These are phyloP conservation scores for Bradypodion pumilum DNA, from an alignment of 2,797 vertebrate species.

Conservation along the genomic window DNA sequence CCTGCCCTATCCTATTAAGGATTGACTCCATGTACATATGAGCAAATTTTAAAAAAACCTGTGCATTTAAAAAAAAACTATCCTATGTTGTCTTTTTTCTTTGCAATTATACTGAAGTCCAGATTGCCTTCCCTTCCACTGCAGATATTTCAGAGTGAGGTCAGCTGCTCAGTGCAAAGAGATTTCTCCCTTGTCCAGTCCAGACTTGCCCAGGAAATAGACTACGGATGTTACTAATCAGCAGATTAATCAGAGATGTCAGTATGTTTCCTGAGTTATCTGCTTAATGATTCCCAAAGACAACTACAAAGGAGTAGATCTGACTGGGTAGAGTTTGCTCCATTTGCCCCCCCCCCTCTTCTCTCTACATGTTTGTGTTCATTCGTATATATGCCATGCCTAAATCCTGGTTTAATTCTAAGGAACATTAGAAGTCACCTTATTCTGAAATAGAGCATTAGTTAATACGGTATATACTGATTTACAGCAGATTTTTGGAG, in stretches of 20 bases:
- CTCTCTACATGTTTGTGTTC: background rate
- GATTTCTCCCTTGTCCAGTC: constrained; percentile 13
- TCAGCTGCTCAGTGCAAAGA: background rate
- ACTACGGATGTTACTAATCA: constrained; percentile 28
- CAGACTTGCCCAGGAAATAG: constrained; percentile 31
- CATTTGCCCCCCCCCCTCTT: too few relatives aligned
- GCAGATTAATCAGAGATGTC: constrained; percentile 25
- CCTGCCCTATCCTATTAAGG: background rate
- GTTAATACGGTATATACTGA: background rate
- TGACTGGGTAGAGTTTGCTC: background rate
- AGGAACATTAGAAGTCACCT: too few relatives aligned
- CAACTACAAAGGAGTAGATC: background rate
- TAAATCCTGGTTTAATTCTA: background rate
- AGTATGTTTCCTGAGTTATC: constrained; percentile 9
- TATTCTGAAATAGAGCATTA: background rate
- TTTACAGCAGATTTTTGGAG: background rate
- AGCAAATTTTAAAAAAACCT: background rate
- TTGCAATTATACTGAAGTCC: background rate
- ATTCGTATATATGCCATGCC: background rate
- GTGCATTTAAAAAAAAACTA: too few relatives aligned
- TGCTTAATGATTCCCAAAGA: constrained; percentile 20
- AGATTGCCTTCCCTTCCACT: background rate
- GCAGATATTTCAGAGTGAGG: background rate
- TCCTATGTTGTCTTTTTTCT: background rate
- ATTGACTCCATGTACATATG: background rate